These are phyloP conservation scores for Archocentrus centrarchus DNA, from an alignment of 2,113 vertebrate species.

Conservation along the genomic window DNA sequence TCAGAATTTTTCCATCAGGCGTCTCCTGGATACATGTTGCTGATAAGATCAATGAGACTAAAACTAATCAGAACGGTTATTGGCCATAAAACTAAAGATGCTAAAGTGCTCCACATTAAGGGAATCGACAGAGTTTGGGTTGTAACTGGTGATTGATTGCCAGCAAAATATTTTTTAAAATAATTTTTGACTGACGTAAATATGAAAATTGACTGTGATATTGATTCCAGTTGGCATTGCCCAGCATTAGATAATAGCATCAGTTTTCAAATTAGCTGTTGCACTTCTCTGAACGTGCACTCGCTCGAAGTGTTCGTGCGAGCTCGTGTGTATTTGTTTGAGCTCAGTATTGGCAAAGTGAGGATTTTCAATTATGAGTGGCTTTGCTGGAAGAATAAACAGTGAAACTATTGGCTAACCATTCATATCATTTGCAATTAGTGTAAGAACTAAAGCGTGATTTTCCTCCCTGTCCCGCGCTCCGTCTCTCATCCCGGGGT, in stretches of 20 bases:
- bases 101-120: neutral
- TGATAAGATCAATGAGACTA: neutral
- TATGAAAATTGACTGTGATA: neutral
- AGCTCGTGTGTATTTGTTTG: conserved; percentile 23
- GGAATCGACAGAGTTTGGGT: neutral
- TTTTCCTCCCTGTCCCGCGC: neutral
- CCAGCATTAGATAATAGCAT: neutral
- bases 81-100: neutral
- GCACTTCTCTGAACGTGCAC: neutral
- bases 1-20: neutral
- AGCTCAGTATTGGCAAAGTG: conserved; percentile 45
- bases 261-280: neutral
- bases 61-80: neutral
- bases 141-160: neutral
- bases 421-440: conserved; percentile 76
- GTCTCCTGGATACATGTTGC: neutral
- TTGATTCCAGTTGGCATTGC: neutral
- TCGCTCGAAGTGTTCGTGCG: neutral
- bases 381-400: conserved; percentile 47
- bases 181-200: neutral
- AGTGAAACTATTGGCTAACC: conserved; percentile 56
- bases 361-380: conserved; percentile 65
- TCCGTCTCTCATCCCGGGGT: conserved; percentile 27
- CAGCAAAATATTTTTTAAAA: neutral
- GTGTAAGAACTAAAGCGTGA: conserved; percentile 58